These are phyloP conservation scores for Etheostoma perlongum DNA, from an alignment of 2,797 vertebrate genomes.

Conservation along the genomic window DNA sequence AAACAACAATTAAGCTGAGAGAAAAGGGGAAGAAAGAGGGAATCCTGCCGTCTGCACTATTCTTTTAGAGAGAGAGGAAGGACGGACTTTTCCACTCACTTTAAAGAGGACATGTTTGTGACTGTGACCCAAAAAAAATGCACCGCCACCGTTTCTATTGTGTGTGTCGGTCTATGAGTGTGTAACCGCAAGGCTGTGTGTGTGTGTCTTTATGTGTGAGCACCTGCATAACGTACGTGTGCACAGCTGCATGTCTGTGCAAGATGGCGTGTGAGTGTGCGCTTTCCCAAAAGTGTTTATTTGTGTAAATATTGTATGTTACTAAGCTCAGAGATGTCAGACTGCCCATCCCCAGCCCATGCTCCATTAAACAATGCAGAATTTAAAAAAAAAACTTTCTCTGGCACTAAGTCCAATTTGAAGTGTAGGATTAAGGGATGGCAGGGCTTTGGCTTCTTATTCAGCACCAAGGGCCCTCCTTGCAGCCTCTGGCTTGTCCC, in stretches of 20 bases:
- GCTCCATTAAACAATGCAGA: slow-evolving; percentile 59
- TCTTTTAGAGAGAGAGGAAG: slow-evolving; percentile 79
- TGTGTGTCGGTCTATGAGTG: slow-evolving; percentile 48
- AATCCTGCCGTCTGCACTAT: slow-evolving; percentile 84
- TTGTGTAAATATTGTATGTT: slow-evolving; percentile 68
- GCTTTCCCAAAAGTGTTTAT: slow-evolving; percentile 54
- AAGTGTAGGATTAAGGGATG: slow-evolving; percentile 69
- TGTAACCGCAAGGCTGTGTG: slow-evolving; percentile 14
- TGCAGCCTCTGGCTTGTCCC: slow-evolving; percentile 32
- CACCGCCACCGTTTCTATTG: slow-evolving; percentile 51
- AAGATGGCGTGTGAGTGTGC: slow-evolving; percentile 31
- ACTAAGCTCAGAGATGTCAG: slow-evolving; percentile 54
- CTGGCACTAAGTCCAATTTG: slow-evolving; percentile 74
- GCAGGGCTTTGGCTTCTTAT: slow-evolving; percentile 46
- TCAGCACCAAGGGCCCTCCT: slow-evolving; percentile 36
- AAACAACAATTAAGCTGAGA: slow-evolving; percentile 25
- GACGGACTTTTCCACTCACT: slow-evolving; percentile 85
- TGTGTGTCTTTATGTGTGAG: slow-evolving; percentile 49
- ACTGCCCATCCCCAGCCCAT: slow-evolving; percentile 33
- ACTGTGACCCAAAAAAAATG: slow-evolving; percentile 65
- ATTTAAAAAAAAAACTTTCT: slow-evolving; percentile 29
- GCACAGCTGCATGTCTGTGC: slow-evolving; percentile 63
- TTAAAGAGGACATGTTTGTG: slow-evolving; percentile 75
- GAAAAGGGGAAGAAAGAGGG: slow-evolving; percentile 49
- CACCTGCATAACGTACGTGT: slow-evolving; percentile 49